Conservation (phyloP, 2,797 vertebrate species). For the Masticophis lateralis region DNA sequence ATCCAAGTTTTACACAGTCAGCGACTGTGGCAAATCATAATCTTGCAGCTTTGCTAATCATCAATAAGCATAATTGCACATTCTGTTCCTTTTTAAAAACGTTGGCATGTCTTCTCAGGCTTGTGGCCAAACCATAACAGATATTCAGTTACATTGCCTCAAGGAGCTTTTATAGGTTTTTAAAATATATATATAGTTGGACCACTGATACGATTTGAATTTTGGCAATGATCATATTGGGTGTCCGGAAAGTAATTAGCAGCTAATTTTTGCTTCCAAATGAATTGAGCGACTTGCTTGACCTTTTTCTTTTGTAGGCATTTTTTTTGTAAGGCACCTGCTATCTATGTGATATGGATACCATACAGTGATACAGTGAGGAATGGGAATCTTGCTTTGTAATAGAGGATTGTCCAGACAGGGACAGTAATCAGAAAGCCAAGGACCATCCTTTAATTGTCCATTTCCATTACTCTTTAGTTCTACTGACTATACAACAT, state of each 20-base stretch:
- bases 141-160: neutral
- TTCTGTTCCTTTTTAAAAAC: neutral
- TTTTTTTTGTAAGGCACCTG: neutral
- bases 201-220: neutral
- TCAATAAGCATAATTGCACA: conserved; percentile 7
- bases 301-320: neutral
- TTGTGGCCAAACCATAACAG: neutral
- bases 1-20: conserved; percentile 24
- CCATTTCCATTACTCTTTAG: neutral
- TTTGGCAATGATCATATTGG: neutral
- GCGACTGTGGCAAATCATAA: neutral
- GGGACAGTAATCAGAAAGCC: neutral
- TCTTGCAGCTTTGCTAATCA: conserved; percentile 24
- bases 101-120: neutral
- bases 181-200: neutral
- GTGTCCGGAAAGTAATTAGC: neutral
- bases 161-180: neutral
- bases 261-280: neutral
- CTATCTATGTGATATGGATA: neutral
- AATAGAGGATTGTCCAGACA: neutral
- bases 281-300: neutral
- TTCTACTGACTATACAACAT: neutral
- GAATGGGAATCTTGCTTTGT: neutral
- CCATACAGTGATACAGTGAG: neutral
- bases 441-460: neutral